Percentiles rank a stretch among this genome's conserved stretches.
Evolutionary conservation across 2,113 vertebrate species (phyloP).

Genomic region (Carettochelys insculpta): DNA sequence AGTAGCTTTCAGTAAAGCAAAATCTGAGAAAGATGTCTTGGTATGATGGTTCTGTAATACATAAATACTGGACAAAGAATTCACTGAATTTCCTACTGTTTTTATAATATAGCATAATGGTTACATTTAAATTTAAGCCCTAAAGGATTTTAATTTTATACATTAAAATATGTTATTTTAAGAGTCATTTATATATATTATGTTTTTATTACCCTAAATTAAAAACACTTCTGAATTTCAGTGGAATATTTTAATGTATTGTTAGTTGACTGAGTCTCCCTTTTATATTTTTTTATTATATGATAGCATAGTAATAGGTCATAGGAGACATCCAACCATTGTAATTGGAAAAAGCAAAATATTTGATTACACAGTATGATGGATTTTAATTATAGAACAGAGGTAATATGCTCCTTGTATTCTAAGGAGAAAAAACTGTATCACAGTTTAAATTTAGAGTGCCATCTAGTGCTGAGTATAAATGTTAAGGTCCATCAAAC

Average conservation of each 20-base stretch:
- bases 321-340: conserved; percentile 19
- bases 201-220: background rate
- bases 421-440: background rate
- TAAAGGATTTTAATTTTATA: background rate
- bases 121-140: background rate
- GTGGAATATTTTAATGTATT: conserved; percentile 7
- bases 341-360: background rate
- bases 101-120: background rate
- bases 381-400: conserved; percentile 50
- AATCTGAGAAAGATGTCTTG: background rate
- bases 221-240: conserved; percentile 38
- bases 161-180: background rate
- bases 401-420: background rate
- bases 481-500: background rate
- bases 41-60: background rate
- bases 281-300: conserved; percentile 42
- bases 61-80: background rate
- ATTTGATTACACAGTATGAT: conserved; percentile 32
- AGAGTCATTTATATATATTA: conserved; percentile 8
- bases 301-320: conserved; percentile 30
- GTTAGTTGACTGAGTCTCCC: conserved; percentile 8
- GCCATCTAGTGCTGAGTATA: conserved; percentile 75
- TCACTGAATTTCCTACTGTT: background rate
- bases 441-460: conserved; percentile 68
- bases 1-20: background rate